phyloP scores from a whole-genome alignment of 2,113 vertebrate genomes.

The Dendrocopos noguchii region DNA sequence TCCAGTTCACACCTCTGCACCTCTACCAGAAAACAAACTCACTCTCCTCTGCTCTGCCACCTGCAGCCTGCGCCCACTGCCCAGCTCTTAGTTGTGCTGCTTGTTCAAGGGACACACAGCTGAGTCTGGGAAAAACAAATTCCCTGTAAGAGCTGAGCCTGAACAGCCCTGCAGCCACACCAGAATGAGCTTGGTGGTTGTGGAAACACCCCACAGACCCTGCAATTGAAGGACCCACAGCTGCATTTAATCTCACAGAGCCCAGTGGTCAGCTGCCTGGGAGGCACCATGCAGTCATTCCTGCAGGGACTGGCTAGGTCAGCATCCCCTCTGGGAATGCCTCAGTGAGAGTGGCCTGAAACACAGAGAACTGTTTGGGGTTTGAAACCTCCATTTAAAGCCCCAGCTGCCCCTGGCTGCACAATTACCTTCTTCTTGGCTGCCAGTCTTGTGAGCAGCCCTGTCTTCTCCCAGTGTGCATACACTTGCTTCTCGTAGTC shows the following conservation, averaged over 20 bases:
- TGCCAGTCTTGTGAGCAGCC: slow-evolving; percentile 81
- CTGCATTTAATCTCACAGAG: slow-evolving; percentile 39
- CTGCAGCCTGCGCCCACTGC: background rate
- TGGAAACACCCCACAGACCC: background rate
- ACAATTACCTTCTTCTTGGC: slow-evolving; percentile 88
- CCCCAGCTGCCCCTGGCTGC: background rate
- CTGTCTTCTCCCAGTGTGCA: slow-evolving; percentile 86
- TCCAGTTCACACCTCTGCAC: background rate
- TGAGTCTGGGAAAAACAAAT: background rate
- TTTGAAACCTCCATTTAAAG: background rate
- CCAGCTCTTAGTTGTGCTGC: background rate
- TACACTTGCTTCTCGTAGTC: slow-evolving; percentile 87
- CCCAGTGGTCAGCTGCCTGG: background rate
- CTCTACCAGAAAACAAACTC: background rate
- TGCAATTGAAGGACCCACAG: background rate
- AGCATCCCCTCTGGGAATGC: slow-evolving; percentile 10
- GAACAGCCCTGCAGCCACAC: background rate
- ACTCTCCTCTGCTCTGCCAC: background rate
- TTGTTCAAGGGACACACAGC: background rate
- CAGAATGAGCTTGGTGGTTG: background rate
- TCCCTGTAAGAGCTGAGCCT: background rate
- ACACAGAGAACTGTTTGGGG: background rate
- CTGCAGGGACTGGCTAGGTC: slow-evolving; percentile 48
- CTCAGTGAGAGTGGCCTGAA: background rate
- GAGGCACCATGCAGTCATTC: slow-evolving; percentile 30